phyloP scores from a whole-genome alignment of 2,888 invertebrate species.

The Cryptus armator region DNA sequence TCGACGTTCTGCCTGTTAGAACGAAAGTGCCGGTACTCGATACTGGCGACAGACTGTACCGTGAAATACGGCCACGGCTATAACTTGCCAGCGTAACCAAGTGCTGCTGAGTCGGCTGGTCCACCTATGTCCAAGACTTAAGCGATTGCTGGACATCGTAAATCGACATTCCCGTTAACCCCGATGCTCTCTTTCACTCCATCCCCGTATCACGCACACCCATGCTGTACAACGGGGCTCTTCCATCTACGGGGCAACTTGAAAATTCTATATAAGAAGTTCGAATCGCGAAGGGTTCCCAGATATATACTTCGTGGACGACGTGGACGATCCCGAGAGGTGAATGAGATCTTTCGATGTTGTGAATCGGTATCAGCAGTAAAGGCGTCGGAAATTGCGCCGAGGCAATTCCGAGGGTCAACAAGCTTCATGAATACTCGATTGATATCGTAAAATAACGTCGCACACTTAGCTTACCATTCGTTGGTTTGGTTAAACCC shows the following conservation, averaged over 20 bases:
- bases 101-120: constrained; percentile 72
- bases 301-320: no score
- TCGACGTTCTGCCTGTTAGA: no score
- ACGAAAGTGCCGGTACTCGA: constrained; percentile 17
- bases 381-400: no score
- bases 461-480: no score
- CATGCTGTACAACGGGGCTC: not conserved
- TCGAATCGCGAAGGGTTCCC: no score
- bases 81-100: constrained; percentile 65
- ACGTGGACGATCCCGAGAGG: no score
- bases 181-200: constrained; percentile 28
- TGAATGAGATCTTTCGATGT: no score
- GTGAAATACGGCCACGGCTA: constrained; percentile 58
- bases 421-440: no score
- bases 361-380: no score
- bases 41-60: constrained; percentile 48
- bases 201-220: not conserved
- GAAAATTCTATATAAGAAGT: constrained; percentile 39
- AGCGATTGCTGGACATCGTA: constrained; percentile 71
- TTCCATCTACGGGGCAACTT: not conserved
- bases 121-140: constrained; percentile 44
- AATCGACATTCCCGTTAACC: constrained; percentile 70
- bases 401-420: no score
- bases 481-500: no score
- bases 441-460: no score